Evolutionary conservation across 2,888 invertebrate species (phyloP), one percentile per base, ranked within the genome.

Genomic region (Psylliodes chrysocephalus): DNA sequence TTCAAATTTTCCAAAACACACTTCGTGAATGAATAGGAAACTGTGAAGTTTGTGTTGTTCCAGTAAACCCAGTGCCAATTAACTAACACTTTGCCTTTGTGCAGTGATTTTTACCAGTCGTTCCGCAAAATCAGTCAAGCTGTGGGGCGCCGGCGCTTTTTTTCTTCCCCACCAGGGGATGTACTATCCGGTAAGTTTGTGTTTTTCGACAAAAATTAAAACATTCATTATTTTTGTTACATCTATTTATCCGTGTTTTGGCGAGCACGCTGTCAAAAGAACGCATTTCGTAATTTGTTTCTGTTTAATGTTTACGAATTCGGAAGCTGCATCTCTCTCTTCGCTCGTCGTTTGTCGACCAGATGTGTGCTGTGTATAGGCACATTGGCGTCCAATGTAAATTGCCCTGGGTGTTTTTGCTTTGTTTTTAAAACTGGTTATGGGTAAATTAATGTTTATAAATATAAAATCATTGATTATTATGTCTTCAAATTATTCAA

Each of bases 91-190:
- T 70, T 73, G 70, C 70, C 71, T 69, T 73, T 60, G 73, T 70
- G 78, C 76, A 76, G 77, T 77, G 77, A 59, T 85, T 85, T 86
- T 80, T 86, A 83, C 73, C 72, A 71, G 72, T 64, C 64, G 73
- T 74, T 71, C 68, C 61, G 52, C 63, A 71, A 69, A 73, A 90
- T 90, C 92, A 90, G 90, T 90, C 94, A 94, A 94, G 90, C 94
- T 95, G 94, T 95, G 94, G 94, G 94, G 94, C 88, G 92, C 94
- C 87, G 94, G 94, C 89, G 93, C 94, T 86, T 94, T 92, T 88
- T 94, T 94, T 88, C 91, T 94, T 90, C 93, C 94, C 90, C 93
- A 93, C 87, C 94, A 94, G 91, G 94, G 94, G 90, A 93, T 94
- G 91, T 94, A 94, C 88, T 95, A 94, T 90, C 94, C 94, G 91